Evolutionary conservation across 2,113 vertebrate genomes (phyloP).

Genomic region (Microcebus tavaratra): DNA sequence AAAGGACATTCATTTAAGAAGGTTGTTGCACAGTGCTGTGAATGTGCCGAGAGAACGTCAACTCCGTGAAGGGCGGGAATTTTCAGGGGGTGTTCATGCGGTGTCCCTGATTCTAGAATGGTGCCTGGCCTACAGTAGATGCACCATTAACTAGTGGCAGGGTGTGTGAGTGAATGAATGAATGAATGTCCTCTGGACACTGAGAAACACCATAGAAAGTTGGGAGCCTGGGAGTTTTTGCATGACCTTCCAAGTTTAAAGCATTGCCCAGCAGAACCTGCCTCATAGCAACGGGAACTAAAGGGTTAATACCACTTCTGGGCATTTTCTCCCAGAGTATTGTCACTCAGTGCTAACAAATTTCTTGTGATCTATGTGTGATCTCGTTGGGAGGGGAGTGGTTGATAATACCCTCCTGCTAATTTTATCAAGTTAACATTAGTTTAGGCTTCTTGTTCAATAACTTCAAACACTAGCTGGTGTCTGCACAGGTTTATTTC

Average conservation of each 20-base stretch:
- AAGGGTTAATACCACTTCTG: background rate
- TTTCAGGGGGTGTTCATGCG: background rate
- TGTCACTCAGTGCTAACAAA: background rate
- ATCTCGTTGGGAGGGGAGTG: background rate
- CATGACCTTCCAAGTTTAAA: background rate
- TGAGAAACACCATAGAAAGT: background rate
- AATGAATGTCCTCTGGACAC: background rate
- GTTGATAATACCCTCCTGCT: background rate
- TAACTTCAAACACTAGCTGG: accelerated
- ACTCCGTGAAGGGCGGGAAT: background rate
- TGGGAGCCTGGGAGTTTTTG: background rate
- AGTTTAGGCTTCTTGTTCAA: background rate
- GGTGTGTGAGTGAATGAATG: no score
- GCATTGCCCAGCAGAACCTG: background rate
- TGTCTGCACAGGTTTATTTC: background rate
- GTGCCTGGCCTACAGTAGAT: background rate
- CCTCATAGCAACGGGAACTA: background rate
- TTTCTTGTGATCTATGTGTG: background rate
- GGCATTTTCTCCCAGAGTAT: background rate
- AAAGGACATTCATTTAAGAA: no score
- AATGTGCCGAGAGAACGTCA: accelerated
- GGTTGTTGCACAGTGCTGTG: accelerated
- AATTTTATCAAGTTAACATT: background rate
- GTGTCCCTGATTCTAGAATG: no score
- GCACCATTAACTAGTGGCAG: background rate